Conservation (phyloP, 2,113 vertebrate species). For the Choloepus hoffmanni region DNA sequence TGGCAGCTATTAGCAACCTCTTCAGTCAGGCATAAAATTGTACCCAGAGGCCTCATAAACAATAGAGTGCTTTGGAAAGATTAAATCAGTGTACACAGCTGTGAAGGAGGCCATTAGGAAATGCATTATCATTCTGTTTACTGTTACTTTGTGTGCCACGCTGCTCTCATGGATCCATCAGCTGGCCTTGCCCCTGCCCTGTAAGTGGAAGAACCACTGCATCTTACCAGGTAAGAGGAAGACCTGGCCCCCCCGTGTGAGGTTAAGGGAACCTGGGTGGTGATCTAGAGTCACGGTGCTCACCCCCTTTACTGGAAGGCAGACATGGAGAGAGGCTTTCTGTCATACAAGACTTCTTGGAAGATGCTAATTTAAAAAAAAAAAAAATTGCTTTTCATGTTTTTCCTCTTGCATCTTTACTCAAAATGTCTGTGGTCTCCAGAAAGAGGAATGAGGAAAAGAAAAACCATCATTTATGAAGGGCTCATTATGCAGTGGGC, state of each 20-base stretch:
- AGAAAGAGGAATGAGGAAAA: background rate
- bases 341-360: background rate
- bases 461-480: background rate
- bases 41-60: slow-evolving; percentile 93
- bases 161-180: slow-evolving; percentile 83
- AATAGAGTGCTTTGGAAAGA: slow-evolving; percentile 90
- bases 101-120: slow-evolving; percentile 89
- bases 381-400: background rate
- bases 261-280: background rate
- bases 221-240: slow-evolving; percentile 50
- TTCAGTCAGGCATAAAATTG: slow-evolving; percentile 94
- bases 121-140: slow-evolving; percentile 87
- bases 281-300: background rate
- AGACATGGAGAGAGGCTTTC: background rate
- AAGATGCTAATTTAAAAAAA: slow-evolving; percentile 31
- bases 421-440: background rate
- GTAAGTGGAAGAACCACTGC: slow-evolving; percentile 71
- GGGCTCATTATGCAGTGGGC: background rate
- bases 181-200: slow-evolving; percentile 73
- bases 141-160: slow-evolving; percentile 85
- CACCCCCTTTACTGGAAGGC: background rate
- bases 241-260: background rate
- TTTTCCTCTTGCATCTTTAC: background rate
- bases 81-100: slow-evolving; percentile 92
- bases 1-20: slow-evolving; percentile 93